Conservation (phyloP, 2,113 vertebrate genomes). For the Alligator sinensis region DNA sequence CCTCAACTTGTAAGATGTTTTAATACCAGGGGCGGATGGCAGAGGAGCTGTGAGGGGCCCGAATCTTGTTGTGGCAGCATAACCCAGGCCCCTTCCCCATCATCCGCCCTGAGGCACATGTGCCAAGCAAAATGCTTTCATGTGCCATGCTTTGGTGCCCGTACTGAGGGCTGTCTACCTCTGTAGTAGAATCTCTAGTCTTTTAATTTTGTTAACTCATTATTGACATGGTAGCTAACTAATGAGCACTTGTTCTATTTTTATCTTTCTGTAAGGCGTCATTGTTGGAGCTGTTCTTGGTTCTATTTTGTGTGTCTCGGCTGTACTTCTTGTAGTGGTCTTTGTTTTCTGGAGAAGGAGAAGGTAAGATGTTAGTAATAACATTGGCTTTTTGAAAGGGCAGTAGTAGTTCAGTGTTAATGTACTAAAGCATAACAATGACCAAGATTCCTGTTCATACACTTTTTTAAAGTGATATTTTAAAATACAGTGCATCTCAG, state of each 20-base stretch:
- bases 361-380: slow-evolving; percentile 69
- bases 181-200: neutral
- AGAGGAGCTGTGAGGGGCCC: too few species aligned
- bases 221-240: neutral
- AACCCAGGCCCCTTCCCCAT: too few species aligned
- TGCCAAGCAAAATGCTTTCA: too few species aligned
- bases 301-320: slow-evolving; percentile 79
- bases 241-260: slow-evolving; percentile 8
- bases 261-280: slow-evolving; percentile 64
- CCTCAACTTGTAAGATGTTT: too few species aligned
- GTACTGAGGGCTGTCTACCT: neutral
- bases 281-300: slow-evolving; percentile 80
- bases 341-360: slow-evolving; percentile 88
- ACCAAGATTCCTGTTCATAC: neutral
- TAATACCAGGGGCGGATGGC: too few species aligned
- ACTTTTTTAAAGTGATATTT: neutral
- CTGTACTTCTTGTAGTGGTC: slow-evolving; percentile 71
- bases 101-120: too few species aligned
- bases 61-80: too few species aligned
- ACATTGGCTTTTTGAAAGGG: neutral
- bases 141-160: neutral
- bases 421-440: neutral
- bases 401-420: neutral
- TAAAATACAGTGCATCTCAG: neutral
- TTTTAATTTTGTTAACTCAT: neutral